Conservation (phyloP, 2,113 vertebrate genomes). For the Macrotus californicus region DNA sequence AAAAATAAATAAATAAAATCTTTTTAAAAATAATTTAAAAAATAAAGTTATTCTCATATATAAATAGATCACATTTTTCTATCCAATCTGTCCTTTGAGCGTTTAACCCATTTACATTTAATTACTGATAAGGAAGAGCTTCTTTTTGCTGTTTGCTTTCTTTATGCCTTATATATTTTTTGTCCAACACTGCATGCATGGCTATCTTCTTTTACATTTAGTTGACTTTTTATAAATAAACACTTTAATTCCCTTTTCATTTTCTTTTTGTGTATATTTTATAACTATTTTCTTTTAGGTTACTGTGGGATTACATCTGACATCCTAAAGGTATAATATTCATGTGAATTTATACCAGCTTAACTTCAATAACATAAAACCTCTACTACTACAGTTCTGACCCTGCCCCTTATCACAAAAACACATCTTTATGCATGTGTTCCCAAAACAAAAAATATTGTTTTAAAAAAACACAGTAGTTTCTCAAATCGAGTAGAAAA, state of each 20-base stretch:
- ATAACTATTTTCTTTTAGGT: background rate
- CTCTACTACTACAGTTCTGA: background rate
- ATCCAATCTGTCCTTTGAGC: background rate
- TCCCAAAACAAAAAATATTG: background rate
- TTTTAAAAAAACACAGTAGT: no score
- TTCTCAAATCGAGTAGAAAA: background rate
- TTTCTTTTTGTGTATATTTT: background rate
- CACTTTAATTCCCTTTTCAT: background rate
- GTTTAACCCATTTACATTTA: accelerated
- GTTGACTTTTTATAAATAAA: background rate
- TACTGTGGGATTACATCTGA: background rate
- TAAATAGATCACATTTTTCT: background rate
- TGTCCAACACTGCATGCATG: background rate
- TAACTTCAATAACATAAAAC: background rate
- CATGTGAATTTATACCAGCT: background rate
- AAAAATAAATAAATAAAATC: no score
- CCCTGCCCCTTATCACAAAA: background rate
- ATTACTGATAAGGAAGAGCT: accelerated
- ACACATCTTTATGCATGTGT: background rate
- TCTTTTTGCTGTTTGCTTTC: background rate
- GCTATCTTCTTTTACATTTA: background rate
- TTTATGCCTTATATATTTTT: background rate
- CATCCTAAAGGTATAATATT: background rate
- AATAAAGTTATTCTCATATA: background rate
- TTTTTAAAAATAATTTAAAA: no score